phyloP scores from a whole-genome alignment of 2,113 vertebrate genomes.

The Cygnus buccinator region DNA sequence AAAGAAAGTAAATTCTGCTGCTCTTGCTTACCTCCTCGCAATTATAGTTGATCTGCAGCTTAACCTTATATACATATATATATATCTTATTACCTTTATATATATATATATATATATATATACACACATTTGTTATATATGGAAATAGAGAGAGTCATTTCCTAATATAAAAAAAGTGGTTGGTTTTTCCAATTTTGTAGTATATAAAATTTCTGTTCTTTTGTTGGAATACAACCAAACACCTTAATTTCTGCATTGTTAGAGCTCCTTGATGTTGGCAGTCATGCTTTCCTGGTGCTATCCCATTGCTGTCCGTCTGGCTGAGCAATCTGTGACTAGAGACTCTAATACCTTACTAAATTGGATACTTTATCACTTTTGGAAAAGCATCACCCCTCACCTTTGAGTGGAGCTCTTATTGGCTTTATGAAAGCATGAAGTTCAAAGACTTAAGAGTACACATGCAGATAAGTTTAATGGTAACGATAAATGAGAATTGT shows the following conservation, averaged over 20 bases:
- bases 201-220: not conserved
- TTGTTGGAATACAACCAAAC: not conserved
- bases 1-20: not conserved
- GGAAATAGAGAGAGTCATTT: not conserved
- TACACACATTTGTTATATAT: not conserved
- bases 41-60: not conserved
- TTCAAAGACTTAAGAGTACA: conserved; percentile 19
- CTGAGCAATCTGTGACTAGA: not conserved
- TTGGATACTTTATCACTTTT: conserved; percentile 1
- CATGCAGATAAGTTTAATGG: conserved; percentile 45
- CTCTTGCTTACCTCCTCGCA: not conserved
- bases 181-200: not conserved
- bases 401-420: not conserved
- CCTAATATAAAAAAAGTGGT: not conserved
- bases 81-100: too few relatives aligned
- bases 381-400: conserved; percentile 20
- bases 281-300: not conserved
- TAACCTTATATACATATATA: not conserved
- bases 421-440: conserved; percentile 16
- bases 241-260: not conserved
- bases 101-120: not conserved
- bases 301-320: not conserved
- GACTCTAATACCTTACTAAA: not conserved
- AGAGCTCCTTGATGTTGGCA: not conserved
- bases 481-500: conserved; percentile 63